Evolutionary conservation across 2,888 invertebrate species (phyloP), one percentile per base, ranked within the genome.

Genomic region (Torymus auratus): DNA sequence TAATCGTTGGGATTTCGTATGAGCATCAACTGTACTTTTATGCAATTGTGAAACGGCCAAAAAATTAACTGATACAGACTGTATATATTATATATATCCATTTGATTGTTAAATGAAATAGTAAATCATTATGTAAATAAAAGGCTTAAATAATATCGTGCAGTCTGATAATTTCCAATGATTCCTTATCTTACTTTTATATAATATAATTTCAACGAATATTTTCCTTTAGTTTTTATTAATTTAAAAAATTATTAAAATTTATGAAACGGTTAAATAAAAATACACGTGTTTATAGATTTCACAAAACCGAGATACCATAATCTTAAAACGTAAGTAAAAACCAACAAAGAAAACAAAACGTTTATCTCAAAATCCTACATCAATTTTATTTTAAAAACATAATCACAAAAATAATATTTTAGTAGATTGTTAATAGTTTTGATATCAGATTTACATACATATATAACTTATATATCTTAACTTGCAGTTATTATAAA

Each of bases 61-160:
- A 87, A 69, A 71, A 74, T 68, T 68, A 80, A 72, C 15, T 83
- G 84, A 86, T 84, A 85, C 86, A 88, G 87, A 87, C 86, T 90
- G 89, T 89, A 88, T 88, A 87, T 88, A 84, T 86, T 86, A 88
- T 15, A 72, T 72, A 84, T 85, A 87, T 86, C 85, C 87, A 88
- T 86, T 87, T 88, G 84, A 89, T 88, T 87, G 88, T 88, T 88
- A 88, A 88, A 88, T 87, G 81, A 85, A 85, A 85, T 88, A 89
- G 88, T 86, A 80, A 88, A 86, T 86, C 85, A 87, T 87, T 86
- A 88, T 89, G 88, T 90, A 90, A 89, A 90, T 90, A 89, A 90
- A 86, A 87, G 86, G 87, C 87, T 88, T 88, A 87, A 86, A 80
- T 78, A 82, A 82, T 77, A 78, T 12, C 12, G 56, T 15, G 50